Evolutionary conservation across 2,888 invertebrate species (phyloP).

Genomic region (Urechis unicinctus): DNA sequence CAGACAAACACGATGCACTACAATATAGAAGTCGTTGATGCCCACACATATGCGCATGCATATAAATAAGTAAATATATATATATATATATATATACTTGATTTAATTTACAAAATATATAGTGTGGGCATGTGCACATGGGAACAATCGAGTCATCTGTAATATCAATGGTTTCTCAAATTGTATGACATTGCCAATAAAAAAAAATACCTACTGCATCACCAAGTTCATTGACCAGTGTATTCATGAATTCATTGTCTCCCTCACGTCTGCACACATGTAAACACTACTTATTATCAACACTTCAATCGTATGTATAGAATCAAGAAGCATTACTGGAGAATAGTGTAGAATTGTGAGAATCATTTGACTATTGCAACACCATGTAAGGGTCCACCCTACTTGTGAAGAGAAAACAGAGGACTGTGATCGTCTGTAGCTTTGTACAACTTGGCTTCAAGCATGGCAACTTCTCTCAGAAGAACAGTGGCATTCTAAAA

Average conservation of each 20-base stretch:
- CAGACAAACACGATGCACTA: not conserved
- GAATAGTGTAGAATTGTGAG: too few relatives aligned
- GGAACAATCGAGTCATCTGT: not conserved
- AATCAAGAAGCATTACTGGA: not conserved
- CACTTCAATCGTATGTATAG: not conserved
- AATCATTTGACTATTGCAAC: too few relatives aligned
- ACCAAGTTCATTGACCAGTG: constrained; percentile 63
- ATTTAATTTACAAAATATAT: too few relatives aligned
- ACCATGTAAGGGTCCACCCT: too few relatives aligned
- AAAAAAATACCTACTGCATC: constrained; percentile 43
- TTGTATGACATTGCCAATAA: not conserved
- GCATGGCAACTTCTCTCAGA: constrained; percentile 64
- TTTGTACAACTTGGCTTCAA: constrained; percentile 52
- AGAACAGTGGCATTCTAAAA: constrained; percentile 58
- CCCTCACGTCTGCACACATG: constrained; percentile 65
- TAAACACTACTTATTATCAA: too few relatives aligned
- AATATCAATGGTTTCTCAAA: not conserved
- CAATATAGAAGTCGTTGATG: not conserved
- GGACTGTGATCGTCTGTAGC: not conserved
- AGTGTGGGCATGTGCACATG: too few relatives aligned
- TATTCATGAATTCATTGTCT: constrained; percentile 69
- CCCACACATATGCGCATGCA: too few relatives aligned
- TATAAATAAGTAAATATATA: too few relatives aligned
- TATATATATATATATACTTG: too few relatives aligned
- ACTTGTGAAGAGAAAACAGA: not conserved